Conservation (phyloP, 2,113 vertebrate genomes). For the Cyanoramphus novaezelandiae region DNA sequence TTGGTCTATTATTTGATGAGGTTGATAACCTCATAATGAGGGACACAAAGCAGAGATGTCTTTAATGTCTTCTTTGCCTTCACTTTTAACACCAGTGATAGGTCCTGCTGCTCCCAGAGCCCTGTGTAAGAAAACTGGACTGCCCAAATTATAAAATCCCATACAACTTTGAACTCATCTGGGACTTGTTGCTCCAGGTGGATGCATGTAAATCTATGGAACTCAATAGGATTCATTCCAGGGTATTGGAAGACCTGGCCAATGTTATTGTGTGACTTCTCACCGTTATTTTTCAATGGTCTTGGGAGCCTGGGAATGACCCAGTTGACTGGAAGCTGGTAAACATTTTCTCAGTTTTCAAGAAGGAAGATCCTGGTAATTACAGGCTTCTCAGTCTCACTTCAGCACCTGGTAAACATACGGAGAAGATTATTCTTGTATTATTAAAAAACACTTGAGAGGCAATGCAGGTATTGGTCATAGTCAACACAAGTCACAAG, state of each 20-base stretch:
- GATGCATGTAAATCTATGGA: neutral
- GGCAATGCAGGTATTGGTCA: neutral
- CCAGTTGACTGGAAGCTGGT: neutral
- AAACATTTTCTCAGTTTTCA: neutral
- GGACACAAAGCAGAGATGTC: neutral
- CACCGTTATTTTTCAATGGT: neutral
- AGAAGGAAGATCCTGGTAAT: neutral
- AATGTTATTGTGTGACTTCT: neutral
- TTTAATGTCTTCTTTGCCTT: neutral
- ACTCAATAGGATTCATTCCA: neutral
- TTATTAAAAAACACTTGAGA: neutral
- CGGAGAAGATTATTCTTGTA: neutral
- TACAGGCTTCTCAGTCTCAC: neutral
- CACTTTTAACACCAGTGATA: neutral
- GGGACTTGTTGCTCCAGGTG: neutral
- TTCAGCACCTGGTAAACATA: neutral
- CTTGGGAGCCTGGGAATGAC: neutral
- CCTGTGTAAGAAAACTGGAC: neutral
- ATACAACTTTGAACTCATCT: neutral
- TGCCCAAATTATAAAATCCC: neutral
- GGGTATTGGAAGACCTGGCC: neutral
- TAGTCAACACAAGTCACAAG: no score
- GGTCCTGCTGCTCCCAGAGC: no score
- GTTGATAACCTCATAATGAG: neutral
- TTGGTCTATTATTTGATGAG: neutral